phyloP scores from a whole-genome alignment of 2,113 vertebrate genomes.

The Bungarus multicinctus region DNA sequence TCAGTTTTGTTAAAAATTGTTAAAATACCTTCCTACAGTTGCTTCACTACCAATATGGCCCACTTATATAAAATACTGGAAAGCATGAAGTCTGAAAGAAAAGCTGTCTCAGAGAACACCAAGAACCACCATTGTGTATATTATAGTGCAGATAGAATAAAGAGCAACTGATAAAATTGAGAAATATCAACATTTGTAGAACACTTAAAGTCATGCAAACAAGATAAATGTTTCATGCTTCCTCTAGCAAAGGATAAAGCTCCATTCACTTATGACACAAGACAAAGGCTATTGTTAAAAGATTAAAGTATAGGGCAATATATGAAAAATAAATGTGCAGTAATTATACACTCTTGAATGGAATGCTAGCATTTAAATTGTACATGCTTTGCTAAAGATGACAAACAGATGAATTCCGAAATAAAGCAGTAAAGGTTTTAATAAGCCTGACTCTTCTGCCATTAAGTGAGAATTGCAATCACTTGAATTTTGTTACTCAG shows the following conservation, averaged over 20 bases:
- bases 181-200: not conserved
- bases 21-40: not conserved
- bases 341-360: slow-evolving; percentile 26
- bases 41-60: not conserved
- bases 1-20: not conserved
- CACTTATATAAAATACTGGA: not conserved
- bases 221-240: not conserved
- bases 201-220: not conserved
- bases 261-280: not conserved
- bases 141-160: not conserved
- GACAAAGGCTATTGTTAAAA: not conserved
- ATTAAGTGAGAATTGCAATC: not conserved
- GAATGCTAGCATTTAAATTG: not conserved
- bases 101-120: too few relatives aligned
- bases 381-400: not conserved
- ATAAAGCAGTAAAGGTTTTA: not conserved
- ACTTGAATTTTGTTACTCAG: not conserved
- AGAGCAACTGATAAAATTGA: not conserved
- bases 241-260: not conserved
- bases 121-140: not conserved
- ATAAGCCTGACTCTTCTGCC: not conserved
- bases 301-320: slow-evolving; percentile 5
- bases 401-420: not conserved
- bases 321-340: slow-evolving; percentile 8
- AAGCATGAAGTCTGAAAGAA: not conserved